These are phyloP conservation scores for Actinopyga echinites DNA, from an alignment of 53 echinoderm and acorn worm genomes.

Conservation along the genomic window DNA sequence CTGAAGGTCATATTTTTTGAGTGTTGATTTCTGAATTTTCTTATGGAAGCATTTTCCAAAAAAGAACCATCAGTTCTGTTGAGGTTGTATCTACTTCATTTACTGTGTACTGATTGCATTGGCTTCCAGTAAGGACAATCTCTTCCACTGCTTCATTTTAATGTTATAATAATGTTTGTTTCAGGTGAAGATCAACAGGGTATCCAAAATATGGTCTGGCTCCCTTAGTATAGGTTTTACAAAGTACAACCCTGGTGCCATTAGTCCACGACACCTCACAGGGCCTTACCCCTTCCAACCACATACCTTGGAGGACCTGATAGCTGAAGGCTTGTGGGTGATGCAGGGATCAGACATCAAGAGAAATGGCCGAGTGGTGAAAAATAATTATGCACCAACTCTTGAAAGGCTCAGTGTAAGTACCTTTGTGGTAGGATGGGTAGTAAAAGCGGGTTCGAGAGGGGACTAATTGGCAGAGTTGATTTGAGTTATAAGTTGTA, in stretches of 20 bases:
- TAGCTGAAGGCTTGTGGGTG: constrained; percentile 77
- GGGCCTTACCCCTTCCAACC: constrained; percentile 6
- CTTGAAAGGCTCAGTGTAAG: constrained; percentile 89
- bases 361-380: constrained; percentile 72
- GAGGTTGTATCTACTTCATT: too few relatives aligned
- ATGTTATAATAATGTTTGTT: too few relatives aligned
- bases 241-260: constrained; percentile 65
- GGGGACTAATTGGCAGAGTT: too few relatives aligned
- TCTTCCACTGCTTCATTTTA: too few relatives aligned
- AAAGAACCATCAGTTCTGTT: too few relatives aligned
- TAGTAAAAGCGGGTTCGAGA: not conserved
- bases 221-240: constrained; percentile 93
- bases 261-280: not conserved
- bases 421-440: not conserved
- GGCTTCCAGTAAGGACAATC: too few relatives aligned
- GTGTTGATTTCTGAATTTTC: too few relatives aligned
- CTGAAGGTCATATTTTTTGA: too few relatives aligned
- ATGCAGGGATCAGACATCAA: constrained; percentile 94
- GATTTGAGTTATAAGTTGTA: too few relatives aligned
- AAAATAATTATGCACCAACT: constrained; percentile 86
- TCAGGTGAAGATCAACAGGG: constrained; percentile 79
- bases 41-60: too few relatives aligned
- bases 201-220: constrained; percentile 86
- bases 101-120: too few relatives aligned
- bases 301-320: constrained; percentile 61